These are phyloP conservation scores for Lepidothrix coronata DNA, from an alignment of 2,113 vertebrate species.

Conservation along the genomic window DNA sequence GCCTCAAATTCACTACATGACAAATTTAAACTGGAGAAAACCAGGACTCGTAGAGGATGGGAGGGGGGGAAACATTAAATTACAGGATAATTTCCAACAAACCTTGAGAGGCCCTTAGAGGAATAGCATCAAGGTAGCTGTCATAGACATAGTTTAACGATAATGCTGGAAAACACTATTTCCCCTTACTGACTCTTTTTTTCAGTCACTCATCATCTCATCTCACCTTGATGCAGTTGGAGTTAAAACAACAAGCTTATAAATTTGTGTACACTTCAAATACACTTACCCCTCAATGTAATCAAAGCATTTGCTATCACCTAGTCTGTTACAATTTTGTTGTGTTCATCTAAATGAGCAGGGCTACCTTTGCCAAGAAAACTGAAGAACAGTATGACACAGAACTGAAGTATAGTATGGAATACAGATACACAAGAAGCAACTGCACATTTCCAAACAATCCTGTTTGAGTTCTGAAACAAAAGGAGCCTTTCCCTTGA, in stretches of 20 bases:
- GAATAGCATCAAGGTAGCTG: neutral
- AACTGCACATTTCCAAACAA: neutral
- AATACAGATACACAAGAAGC: neutral
- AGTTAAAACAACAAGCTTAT: neutral
- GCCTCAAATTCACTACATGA: neutral
- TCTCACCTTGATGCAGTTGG: neutral
- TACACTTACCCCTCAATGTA: neutral
- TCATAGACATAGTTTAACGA: neutral
- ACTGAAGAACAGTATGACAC: neutral
- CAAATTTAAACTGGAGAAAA: neutral
- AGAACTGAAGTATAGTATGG: neutral
- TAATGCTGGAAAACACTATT: neutral
- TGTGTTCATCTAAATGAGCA: neutral
- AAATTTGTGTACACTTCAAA: neutral
- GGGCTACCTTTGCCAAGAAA: neutral
- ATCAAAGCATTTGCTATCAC: neutral
- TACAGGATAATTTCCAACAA: neutral
- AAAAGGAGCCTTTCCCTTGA: neutral
- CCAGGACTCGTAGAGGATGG: neutral
- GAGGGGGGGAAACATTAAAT: neutral
- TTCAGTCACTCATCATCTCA: neutral
- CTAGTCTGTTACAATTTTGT: neutral
- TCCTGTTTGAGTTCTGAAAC: neutral
- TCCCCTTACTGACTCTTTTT: neutral
- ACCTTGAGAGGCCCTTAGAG: neutral